phyloP scores from a whole-genome alignment of 2,113 vertebrate species.

The Lepidothrix coronata region DNA sequence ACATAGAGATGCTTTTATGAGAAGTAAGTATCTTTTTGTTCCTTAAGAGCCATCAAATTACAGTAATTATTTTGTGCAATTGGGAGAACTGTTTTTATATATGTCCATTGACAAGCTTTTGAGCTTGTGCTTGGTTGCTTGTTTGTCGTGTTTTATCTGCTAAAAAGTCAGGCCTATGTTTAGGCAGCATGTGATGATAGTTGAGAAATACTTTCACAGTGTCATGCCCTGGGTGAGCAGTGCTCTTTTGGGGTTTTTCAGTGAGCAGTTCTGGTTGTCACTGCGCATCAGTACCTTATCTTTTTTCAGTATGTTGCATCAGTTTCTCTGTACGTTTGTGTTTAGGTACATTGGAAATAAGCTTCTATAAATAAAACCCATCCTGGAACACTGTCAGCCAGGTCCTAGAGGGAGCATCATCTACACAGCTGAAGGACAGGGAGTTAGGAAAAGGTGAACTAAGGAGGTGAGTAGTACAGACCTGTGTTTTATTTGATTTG shows the following conservation, averaged over 20 bases:
- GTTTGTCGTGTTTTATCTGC: not conserved
- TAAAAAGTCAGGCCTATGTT: not conserved
- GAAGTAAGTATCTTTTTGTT: not conserved
- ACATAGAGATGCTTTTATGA: not conserved
- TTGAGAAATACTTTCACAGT: not conserved
- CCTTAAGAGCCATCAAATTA: not conserved
- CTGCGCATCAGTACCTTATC: not conserved
- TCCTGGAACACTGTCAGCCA: not conserved
- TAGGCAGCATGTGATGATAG: not conserved
- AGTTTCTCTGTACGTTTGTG: not conserved
- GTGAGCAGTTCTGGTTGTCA: not conserved
- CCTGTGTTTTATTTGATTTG: not conserved
- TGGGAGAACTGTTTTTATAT: not conserved
- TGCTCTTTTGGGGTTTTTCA: not conserved
- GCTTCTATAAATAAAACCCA: not conserved
- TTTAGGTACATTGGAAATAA: not conserved
- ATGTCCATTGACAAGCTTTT: not conserved
- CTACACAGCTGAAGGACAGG: rapidly evolving
- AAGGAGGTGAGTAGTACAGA: not conserved
- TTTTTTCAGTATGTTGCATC: not conserved
- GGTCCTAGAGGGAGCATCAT: not conserved
- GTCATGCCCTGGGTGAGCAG: not conserved
- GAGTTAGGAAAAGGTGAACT: not conserved
- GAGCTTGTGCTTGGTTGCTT: not conserved
- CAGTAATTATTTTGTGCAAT: not conserved